Evolutionary conservation across 1,140 invertebrate species (phyloP).

Genomic region (Eciton burchellii): DNA sequence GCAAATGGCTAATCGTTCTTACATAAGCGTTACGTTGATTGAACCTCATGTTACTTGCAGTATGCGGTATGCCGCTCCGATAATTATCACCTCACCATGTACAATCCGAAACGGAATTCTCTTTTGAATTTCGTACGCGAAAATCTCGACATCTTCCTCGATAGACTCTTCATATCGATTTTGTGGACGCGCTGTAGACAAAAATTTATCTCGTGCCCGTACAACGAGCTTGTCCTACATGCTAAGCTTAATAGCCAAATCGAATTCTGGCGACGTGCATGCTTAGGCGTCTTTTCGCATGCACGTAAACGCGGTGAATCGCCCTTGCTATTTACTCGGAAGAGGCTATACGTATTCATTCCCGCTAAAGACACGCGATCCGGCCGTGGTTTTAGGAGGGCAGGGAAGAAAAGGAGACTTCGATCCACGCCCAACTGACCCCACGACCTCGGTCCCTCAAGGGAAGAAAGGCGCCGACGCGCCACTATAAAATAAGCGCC

Average conservation of each 20-base stretch:
- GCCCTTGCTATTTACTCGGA: slow-evolving; percentile 17
- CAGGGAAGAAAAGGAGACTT: slow-evolving; percentile 58
- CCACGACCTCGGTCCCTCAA: slow-evolving; percentile 58
- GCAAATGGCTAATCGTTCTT: neutral
- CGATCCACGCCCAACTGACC: slow-evolving; percentile 72
- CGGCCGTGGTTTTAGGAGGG: slow-evolving; percentile 27
- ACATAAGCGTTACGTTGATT: too few relatives aligned
- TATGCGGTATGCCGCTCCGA: too few relatives aligned
- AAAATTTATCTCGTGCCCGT: neutral
- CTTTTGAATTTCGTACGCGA: neutral
- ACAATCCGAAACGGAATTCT: neutral
- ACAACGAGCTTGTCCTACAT: neutral
- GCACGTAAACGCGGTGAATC: slow-evolving; percentile 26
- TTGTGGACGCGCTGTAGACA: neutral
- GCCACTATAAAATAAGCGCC: slow-evolving; percentile 74
- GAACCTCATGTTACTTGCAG: too few relatives aligned
- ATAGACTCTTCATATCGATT: neutral
- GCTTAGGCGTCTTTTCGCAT: slow-evolving; percentile 24
- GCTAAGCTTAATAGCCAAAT: neutral
- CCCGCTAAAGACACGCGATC: slow-evolving; percentile 53
- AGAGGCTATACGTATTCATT: slow-evolving; percentile 46
- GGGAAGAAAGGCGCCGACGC: slow-evolving; percentile 73
- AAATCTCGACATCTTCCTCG: neutral
- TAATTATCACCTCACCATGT: too few relatives aligned
- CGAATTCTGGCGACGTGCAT: slow-evolving; percentile 14